Conservation (phyloP, 2,888 invertebrate species). For the Hydrotaea cyrtoneurina region DNA sequence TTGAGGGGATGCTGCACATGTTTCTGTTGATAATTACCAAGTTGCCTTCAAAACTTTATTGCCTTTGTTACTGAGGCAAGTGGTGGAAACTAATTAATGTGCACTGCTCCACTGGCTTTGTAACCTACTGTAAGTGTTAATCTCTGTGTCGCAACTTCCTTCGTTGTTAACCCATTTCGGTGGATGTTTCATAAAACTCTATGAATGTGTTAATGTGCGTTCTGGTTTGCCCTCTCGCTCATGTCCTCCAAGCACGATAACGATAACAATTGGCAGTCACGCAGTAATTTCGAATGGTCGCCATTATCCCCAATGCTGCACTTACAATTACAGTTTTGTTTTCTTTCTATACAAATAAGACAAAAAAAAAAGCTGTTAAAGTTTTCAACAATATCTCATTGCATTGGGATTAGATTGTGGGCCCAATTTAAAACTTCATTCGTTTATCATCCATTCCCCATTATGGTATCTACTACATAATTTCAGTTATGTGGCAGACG, state of each 20-base stretch:
- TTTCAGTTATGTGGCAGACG: too few relatives aligned
- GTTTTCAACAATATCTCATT: too few relatives aligned
- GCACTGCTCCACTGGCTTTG: conserved; percentile 58
- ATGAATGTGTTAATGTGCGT: not conserved
- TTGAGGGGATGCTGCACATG: conserved; percentile 53
- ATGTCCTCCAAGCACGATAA: conserved; percentile 28
- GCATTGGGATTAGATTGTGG: too few relatives aligned
- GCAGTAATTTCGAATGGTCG: conserved; percentile 9
- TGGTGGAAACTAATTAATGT: conserved; percentile 65
- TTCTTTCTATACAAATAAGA: not conserved
- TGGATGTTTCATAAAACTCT: not conserved
- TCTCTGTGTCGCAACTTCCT: conserved; percentile 7
- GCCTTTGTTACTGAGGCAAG: conserved; percentile 60
- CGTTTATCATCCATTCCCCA: too few relatives aligned
- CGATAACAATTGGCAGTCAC: conserved; percentile 44
- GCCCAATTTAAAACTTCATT: too few relatives aligned
- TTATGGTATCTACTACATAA: too few relatives aligned
- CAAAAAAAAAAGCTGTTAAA: too few relatives aligned
- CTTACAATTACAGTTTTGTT: conserved; percentile 8
- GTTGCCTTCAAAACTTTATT: conserved; percentile 59
- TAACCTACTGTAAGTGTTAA: conserved; percentile 36
- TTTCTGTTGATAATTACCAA: conserved; percentile 55
- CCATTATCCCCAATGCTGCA: not conserved
- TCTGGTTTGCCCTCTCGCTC: not conserved
- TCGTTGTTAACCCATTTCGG: not conserved